Evolutionary conservation across 2,113 vertebrate species (phyloP).

Genomic region (Pterophyllum scalare): DNA sequence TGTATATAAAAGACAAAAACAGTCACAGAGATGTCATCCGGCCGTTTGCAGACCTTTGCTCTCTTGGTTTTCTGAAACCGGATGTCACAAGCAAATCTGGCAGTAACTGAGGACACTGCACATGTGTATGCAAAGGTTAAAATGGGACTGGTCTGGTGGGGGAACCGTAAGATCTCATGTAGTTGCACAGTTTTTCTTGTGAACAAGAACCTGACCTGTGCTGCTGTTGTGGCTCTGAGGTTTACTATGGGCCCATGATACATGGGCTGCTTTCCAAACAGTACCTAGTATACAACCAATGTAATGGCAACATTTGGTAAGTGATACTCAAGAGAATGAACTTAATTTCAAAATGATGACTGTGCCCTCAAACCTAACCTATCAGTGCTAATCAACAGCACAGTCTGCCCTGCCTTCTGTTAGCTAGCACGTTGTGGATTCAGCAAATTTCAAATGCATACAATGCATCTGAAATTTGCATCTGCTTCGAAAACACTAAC

Average conservation of each 20-base stretch:
- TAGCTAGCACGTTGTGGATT: background rate
- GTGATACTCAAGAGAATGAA: background rate
- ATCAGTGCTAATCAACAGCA: background rate
- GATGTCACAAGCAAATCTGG: background rate
- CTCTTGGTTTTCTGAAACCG: background rate
- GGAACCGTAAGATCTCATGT: too few relatives aligned
- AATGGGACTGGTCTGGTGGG: too few relatives aligned
- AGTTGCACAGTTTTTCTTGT: background rate
- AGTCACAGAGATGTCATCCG: background rate
- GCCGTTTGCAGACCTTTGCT: background rate
- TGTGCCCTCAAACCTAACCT: background rate
- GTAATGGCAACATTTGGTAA: background rate
- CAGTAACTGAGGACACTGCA: background rate
- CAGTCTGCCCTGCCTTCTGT: background rate
- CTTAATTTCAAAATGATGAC: background rate
- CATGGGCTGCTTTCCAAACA: background rate
- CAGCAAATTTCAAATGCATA: background rate
- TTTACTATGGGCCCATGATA: background rate
- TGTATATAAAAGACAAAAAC: background rate
- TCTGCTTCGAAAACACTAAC: background rate
- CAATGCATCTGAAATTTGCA: background rate
- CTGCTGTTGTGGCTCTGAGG: background rate
- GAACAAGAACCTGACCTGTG: background rate
- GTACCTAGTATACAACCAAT: background rate
- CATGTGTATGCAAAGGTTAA: background rate